phyloP scores from a whole-genome alignment of 2,888 invertebrate species.

The Miltochrista miniata region DNA sequence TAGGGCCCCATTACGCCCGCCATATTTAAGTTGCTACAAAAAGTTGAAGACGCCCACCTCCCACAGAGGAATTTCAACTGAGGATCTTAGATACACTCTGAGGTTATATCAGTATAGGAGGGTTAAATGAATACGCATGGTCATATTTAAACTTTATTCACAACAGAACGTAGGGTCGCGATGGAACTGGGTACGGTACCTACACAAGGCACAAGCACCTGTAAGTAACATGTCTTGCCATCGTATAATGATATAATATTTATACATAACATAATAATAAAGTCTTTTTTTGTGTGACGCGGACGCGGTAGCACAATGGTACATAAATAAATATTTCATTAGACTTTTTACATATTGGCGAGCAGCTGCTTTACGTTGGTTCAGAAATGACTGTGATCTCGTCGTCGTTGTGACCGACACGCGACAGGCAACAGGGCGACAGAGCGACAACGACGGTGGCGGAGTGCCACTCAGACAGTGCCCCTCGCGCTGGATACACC shows the following conservation, averaged over 20 bases:
- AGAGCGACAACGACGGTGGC: not conserved
- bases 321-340: conserved; percentile 28
- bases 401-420: not conserved
- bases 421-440: not conserved
- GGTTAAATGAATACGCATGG: conserved; percentile 23
- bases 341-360: conserved; percentile 21
- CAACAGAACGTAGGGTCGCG: conserved; percentile 66
- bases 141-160: conserved; percentile 67
- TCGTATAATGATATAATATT: conserved; percentile 17
- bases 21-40: no score
- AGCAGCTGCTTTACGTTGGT: not conserved
- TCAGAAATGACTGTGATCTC: no score
- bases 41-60: no score
- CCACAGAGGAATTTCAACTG: no score
- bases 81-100: no score
- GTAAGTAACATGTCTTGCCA: conserved; percentile 6
- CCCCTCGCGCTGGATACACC: not conserved
- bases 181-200: conserved; percentile 35
- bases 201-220: conserved; percentile 42
- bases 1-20: no score
- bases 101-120: no score
- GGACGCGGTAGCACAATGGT: conserved; percentile 24
- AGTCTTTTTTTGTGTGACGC: conserved; percentile 28
- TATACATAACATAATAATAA: conserved; percentile 8
- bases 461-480: no score